phyloP scores from a whole-genome alignment of 2,888 invertebrate genomes.

The Drosophila hawaiiensis region DNA sequence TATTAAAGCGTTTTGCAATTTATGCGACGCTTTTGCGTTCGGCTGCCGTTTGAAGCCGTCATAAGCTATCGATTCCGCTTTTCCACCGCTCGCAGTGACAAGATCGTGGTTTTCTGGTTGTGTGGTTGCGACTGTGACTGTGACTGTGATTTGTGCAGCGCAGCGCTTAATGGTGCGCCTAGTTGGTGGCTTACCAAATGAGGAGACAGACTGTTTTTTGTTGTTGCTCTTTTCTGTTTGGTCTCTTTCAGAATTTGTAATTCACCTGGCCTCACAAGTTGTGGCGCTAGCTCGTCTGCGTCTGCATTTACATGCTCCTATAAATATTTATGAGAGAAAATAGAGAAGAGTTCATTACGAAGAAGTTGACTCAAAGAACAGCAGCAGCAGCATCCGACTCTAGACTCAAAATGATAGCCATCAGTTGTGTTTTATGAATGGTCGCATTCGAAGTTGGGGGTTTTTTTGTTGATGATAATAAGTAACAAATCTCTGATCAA shows the following conservation, averaged over 20 bases:
- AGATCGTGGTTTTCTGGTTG: conserved; percentile 15
- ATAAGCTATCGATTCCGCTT: conserved; percentile 43
- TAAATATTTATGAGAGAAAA: conserved; percentile 77
- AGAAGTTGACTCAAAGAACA: background rate
- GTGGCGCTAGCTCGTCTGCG: conserved; percentile 63
- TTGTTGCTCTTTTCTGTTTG: conserved; percentile 25
- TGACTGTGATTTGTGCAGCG: conserved; percentile 49
- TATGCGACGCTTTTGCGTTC: conserved; percentile 72
- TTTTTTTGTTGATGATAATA: conserved; percentile 13
- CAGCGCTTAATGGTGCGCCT: conserved; percentile 60
- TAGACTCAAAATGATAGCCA: background rate
- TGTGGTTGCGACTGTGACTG: conserved; percentile 5
- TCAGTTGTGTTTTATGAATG: conserved; percentile 33
- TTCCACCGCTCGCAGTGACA: conserved; percentile 21
- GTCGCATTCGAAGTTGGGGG: background rate
- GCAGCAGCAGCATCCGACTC: conserved; percentile 1
- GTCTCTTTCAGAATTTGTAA: conserved; percentile 68
- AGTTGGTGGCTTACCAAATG: conserved; percentile 82
- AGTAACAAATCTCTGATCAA: background rate
- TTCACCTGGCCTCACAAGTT: conserved; percentile 74
- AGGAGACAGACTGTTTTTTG: conserved; percentile 52
- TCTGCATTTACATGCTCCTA: conserved; percentile 66
- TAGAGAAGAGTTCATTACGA: conserved; percentile 65
- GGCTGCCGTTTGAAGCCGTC: conserved; percentile 76
- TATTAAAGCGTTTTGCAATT: conserved; percentile 79